Evolutionary conservation across 2,113 vertebrate genomes (phyloP).

Genomic region (Gopherus evgoodei): DNA sequence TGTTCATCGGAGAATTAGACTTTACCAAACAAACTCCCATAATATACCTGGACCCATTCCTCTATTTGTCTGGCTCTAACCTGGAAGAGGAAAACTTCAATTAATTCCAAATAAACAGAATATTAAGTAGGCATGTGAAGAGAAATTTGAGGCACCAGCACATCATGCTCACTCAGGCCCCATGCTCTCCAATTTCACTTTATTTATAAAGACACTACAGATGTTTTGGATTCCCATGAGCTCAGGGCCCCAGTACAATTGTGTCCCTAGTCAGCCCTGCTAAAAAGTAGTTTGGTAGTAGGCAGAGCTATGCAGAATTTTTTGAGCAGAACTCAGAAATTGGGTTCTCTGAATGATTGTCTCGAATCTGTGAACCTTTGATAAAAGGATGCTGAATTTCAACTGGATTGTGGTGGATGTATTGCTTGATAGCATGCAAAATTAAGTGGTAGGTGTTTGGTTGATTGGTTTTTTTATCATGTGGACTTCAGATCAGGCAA

Average conservation of each 20-base stretch:
- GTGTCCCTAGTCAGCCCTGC: not conserved
- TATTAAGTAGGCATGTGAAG: not conserved
- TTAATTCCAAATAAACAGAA: not conserved
- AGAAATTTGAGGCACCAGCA: not conserved
- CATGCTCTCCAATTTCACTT: not conserved
- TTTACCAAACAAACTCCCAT: not conserved
- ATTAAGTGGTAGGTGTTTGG: fast-evolving
- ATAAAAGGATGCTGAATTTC: not conserved
- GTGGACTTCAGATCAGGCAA: not conserved
- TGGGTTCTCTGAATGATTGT: not conserved
- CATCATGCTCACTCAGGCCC: not conserved
- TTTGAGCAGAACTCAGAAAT: not conserved
- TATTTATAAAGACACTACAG: not conserved
- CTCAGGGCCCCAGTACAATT: not conserved
- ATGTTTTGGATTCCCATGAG: not conserved
- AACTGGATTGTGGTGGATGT: not conserved
- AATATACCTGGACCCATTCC: fast-evolving
- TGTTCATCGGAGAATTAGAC: not conserved
- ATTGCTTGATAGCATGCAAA: not conserved
- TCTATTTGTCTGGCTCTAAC: not conserved
- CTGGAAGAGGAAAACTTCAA: not conserved
- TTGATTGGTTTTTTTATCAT: not conserved
- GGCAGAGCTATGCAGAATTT: not conserved
- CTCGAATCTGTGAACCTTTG: not conserved
- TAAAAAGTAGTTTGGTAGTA: not conserved